Base-by-base conservation (phyloP, 2,113 vertebrate genomes). In the Aspiorhynchus laticeps region DNA sequence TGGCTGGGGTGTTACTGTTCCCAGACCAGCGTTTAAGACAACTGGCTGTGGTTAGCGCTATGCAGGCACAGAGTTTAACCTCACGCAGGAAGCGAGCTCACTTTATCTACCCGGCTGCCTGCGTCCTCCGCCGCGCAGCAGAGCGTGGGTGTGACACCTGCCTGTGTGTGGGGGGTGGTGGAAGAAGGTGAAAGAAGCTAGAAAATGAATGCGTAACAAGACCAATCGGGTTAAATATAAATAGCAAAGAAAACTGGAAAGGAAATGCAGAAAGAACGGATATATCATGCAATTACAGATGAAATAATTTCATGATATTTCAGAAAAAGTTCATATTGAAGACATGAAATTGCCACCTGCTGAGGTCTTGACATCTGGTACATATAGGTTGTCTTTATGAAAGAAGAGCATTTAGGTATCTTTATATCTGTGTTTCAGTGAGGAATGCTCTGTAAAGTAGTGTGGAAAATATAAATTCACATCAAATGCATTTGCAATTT, bases 111-210 rank as follows among this genome's bases (percentile, higher is more conserved):
- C 90, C 91, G 92, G 91, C 90, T 92, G 90, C 91, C 92, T 87
- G 81, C 63, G 9, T 73, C 63, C 77, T 92, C 92, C 88, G 89
- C 92, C 90, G 85, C 89, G 88, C 91, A 91, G 93, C 91, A 93
- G 91, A 91, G 91, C 91, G 93, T 92, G 91, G 93, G 92, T 92
- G 93, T 89, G 90, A 93, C 95, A 95, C 94, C 95, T 95, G 95
- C 91, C 88, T 69, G 36, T 19, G 51, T 24, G 33, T 41, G 78
- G 21, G 24, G 56, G 59, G 38, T 38, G 36, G 59, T 15, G 38
- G 36, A 78, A 78, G 75, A 51, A 43, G 15, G 41, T 69, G 17
- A 69, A 80, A 61, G 24, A n/a, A 80, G 38, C 31, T 51, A 56
- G 15, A 56, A 53, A 26, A 80, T 63, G 7, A 80, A 41, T n/a